A percentile compares a stretch with the other conserved stretches of the same genome.
phyloP scores from a whole-genome alignment of 1,140 invertebrate genomes.

The Meloidogyne chitwoodi region DNA sequence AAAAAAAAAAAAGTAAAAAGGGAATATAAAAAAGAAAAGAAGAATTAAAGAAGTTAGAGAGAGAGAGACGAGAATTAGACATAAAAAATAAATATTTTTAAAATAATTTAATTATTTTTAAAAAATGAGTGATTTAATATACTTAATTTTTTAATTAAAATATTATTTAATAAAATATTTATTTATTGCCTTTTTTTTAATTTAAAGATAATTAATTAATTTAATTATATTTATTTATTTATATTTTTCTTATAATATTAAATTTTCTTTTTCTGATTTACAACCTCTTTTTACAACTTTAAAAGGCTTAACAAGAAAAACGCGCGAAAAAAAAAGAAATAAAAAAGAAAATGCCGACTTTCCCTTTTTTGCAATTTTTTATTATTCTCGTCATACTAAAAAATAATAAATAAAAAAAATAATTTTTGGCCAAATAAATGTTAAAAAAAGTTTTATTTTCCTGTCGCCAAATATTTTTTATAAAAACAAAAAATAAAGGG shows the following conservation, averaged over 20 bases:
- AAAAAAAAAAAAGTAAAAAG: neutral
- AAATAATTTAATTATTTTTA: too few species aligned
- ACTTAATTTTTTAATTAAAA: too few species aligned
- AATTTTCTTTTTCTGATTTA: neutral
- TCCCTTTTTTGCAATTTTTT: too few species aligned
- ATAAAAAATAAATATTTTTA: neutral
- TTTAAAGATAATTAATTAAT: too few species aligned
- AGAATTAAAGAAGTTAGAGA: neutral
- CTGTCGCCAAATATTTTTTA: neutral
- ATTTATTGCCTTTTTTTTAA: too few species aligned
- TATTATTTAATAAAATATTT: too few species aligned
- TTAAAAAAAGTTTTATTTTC: constrained; percentile 8
- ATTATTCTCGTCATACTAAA: neutral
- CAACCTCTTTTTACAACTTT: neutral
- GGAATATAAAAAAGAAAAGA: neutral
- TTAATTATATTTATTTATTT: too few species aligned
- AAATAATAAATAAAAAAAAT: neutral
- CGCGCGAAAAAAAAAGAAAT: neutral
- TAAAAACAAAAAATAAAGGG: neutral
- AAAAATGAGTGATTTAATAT: too few species aligned
- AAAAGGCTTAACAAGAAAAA: neutral
- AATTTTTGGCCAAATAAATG: constrained; percentile 1
- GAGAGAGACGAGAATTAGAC: neutral
- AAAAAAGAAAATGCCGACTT: neutral
- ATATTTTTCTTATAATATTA: too few species aligned